Base-by-base conservation (phyloP, 2,113 vertebrate species). In the Himantopus leucocephalus region DNA sequence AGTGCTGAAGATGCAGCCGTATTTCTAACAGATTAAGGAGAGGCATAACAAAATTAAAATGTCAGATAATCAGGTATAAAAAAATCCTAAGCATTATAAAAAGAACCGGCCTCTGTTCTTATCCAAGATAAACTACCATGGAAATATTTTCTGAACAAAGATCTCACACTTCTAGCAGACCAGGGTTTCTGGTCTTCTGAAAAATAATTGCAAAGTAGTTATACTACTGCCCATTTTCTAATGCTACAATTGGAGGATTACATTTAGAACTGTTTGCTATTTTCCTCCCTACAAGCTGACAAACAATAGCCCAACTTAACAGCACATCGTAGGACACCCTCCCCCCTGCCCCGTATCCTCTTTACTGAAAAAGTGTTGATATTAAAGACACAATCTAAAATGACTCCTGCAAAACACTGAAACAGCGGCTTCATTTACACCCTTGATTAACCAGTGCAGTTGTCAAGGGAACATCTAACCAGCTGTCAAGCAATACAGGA, bases 361-460 rank as follows among this genome's bases (percentile, higher is more conserved):
- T 96, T 95, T 90, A 89, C 45, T 75, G 70, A 62, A 70, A 75
- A 94, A 74, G 41, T 60, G n/a, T 48, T 94, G 90, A 85, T 97
- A 90, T 94, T 88, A 92, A 93, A 74, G 53, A 94, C 39, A 82
- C 50, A 26, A 76, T 93, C 74, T 91, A 74, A 56, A 53, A 92
- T 50, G 67, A 94, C 41, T 88, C 47, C 80, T 52, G 47, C 45
- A 77, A 93, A 96, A 91, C 34, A 50, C 52, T 85, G 75, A 86
- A 96, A 92, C 23, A 45, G 63, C 1, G 19, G 85, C 86, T 92
- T 97, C 72, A 77, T 97, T 98, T 97, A 95, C 37, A 96, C 94
- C 84, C 94, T 94, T 98, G 97, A 97, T 98, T 97, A 97, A 97
- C 79, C 91, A 95, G 89, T 95, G 87, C 93, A 95, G 95, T 97